Percentiles rank a stretch among this genome's conserved stretches.
phyloP scores from a whole-genome alignment of 2,797 vertebrate genomes.

The Kryptopterus vitreolus region DNA sequence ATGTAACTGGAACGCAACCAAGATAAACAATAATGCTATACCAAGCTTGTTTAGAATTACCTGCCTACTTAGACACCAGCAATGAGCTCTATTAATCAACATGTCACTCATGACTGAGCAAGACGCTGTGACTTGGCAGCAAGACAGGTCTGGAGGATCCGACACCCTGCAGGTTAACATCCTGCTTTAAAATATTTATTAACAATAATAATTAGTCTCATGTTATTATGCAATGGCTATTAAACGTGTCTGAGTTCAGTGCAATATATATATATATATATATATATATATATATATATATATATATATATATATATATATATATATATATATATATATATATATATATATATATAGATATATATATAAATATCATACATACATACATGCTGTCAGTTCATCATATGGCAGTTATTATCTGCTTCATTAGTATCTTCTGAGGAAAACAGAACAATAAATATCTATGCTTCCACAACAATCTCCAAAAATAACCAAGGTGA shows the following conservation, averaged over 20 bases:
- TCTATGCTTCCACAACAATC: slow-evolving; percentile 11
- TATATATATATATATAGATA: too few relatives aligned
- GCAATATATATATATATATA: too few relatives aligned
- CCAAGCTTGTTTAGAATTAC: slow-evolving; percentile 27
- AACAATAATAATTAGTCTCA: slow-evolving; percentile 17
- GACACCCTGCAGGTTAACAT: not conserved
- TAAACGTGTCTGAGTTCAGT: not conserved
- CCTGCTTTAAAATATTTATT: slow-evolving; percentile 15
- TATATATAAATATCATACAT: too few relatives aligned
- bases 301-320: too few relatives aligned
- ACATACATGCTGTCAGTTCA: slow-evolving; percentile 29
- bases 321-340: too few relatives aligned
- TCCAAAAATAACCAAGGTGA: slow-evolving; percentile 20
- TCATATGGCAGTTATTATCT: not conserved
- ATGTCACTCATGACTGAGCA: slow-evolving; percentile 21
- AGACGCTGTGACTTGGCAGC: slow-evolving; percentile 7
- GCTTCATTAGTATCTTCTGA: slow-evolving; percentile 24
- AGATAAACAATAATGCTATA: slow-evolving; percentile 11
- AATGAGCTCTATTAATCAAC: slow-evolving; percentile 40
- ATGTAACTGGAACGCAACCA: not conserved
- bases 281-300: too few relatives aligned
- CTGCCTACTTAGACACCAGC: slow-evolving; percentile 27
- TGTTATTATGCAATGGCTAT: not conserved
- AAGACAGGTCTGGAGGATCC: slow-evolving; percentile 11
- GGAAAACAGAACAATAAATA: slow-evolving; percentile 24